Evolutionary conservation across 2,113 vertebrate species (phyloP).

Genomic region (Emydura subglobosa): DNA sequence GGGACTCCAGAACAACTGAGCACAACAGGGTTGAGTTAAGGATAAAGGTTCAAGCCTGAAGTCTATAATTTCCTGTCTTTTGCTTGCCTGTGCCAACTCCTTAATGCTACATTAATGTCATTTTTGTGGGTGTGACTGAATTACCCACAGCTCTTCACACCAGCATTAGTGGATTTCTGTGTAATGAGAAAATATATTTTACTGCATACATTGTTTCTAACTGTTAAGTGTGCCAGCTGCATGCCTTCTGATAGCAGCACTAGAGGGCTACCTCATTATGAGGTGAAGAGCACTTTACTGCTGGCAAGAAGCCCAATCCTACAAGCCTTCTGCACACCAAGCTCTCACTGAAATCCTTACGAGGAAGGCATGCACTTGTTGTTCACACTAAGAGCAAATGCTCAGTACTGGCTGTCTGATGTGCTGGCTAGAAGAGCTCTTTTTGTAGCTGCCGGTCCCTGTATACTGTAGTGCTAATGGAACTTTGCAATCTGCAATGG

Average conservation of each 20-base stretch:
- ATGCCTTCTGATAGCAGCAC: slow-evolving; percentile 14
- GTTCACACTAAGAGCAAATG: not conserved
- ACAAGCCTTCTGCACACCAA: not conserved
- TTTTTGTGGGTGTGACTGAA: slow-evolving; percentile 61
- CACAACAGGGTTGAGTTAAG: slow-evolving; percentile 34
- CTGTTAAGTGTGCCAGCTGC: slow-evolving; percentile 10
- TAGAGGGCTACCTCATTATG: not conserved
- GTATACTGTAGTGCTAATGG: accelerated
- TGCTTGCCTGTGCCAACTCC: slow-evolving; percentile 44
- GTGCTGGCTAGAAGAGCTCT: not conserved
- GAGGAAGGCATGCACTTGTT: not conserved
- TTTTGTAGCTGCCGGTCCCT: not conserved
- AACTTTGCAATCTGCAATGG: slow-evolving; percentile 1
- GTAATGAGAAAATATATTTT: slow-evolving; percentile 26
- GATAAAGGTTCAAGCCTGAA: slow-evolving; percentile 69
- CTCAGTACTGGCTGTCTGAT: not conserved
- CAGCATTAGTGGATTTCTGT: slow-evolving; percentile 25
- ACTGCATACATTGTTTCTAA: slow-evolving; percentile 5
- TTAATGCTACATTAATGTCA: slow-evolving; percentile 61
- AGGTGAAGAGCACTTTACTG: slow-evolving; percentile 31
- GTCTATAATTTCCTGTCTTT: slow-evolving; percentile 63
- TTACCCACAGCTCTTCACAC: not conserved
- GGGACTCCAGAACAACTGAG: slow-evolving; percentile 26
- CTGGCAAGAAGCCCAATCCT: slow-evolving; percentile 33
- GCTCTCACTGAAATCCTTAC: not conserved